Base-by-base conservation (phyloP, 2,797 vertebrate genomes). In the Rhinoraja longicauda region DNA sequence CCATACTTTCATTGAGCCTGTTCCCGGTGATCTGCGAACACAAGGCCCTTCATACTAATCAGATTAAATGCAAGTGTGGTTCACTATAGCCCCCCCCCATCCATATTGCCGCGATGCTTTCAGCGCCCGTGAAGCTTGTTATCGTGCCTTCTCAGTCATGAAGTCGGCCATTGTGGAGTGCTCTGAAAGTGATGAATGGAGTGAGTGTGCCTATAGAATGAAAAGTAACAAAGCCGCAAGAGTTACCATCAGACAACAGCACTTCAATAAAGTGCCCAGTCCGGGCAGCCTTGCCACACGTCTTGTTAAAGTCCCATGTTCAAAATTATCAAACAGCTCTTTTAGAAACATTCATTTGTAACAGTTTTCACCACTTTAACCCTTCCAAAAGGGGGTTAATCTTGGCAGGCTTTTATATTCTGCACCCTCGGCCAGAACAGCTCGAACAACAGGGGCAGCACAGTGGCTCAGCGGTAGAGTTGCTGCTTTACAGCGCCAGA, bases 231-330 rank as follows among this genome's bases (percentile, higher is more conserved):
- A 94, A 93, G 93, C 93, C 93, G 93, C 90, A 93, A 93, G 92
- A 91, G 79, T 90, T 78, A 93, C 78, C 78, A 86, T 94, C 93
- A 53, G 82, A 70, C 93, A 15, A 93, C 45, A 93, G 81, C 77
- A 82, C 59, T 57, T 93, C 93, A 91, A 92, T 94, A 96, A 97
- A 95, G 95, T 95, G 96, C 94, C 94, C 95, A 94, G 91, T 93
- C 15, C 94, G 93, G 93, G 95, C 94, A 93, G 95, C 72, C 94
- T 94, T 94, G 95, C 93, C 94, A 94, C 95, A 96, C 94, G 95
- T 96, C 94, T 96, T 94, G 94, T 96, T 97, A 96, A 96, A 94
- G 95, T 94, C 95, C 94, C 64, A 59, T 86, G 53, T 86, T 86
- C 59, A 86, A 86, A 86, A 86, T 86, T n/a, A 86, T 86, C 82